These are phyloP conservation scores for Diplodus sargus DNA, from an alignment of 2,797 vertebrate species.

Conservation along the genomic window DNA sequence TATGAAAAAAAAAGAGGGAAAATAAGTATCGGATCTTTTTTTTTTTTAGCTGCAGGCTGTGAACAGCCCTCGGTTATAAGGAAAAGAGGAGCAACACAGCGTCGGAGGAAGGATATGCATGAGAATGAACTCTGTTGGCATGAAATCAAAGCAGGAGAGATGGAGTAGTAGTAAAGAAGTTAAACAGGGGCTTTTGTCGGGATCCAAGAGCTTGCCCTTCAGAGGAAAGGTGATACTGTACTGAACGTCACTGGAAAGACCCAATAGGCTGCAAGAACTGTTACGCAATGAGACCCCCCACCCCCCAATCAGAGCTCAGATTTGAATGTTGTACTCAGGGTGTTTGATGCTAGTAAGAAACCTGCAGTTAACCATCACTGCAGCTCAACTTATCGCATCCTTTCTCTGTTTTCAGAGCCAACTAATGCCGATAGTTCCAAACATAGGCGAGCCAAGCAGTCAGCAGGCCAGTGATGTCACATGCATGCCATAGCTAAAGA, in stretches of 20 bases:
- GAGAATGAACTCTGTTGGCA: slow-evolving; percentile 5
- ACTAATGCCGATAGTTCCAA: slow-evolving; percentile 40
- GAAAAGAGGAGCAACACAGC: neutral
- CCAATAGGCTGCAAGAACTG: slow-evolving; percentile 17
- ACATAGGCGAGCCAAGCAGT: slow-evolving; percentile 51
- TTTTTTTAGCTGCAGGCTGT: slow-evolving; percentile 26
- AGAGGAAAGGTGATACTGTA: slow-evolving; percentile 32
- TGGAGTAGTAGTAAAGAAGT: neutral
- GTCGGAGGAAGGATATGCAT: neutral
- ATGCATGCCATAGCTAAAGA: slow-evolving; percentile 50
- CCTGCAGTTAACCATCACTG: neutral
- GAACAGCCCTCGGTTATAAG: neutral
- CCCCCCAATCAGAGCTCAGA: neutral
- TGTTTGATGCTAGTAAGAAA: slow-evolving; percentile 1
- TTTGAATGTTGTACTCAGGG: neutral
- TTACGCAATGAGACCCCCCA: slow-evolving; percentile 31
- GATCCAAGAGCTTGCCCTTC: slow-evolving; percentile 36
- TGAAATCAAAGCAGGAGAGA: slow-evolving; percentile 13
- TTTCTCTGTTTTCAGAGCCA: slow-evolving; percentile 17
- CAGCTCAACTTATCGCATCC: slow-evolving; percentile 4
- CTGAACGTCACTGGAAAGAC: slow-evolving; percentile 4
- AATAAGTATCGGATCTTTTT: slow-evolving; percentile 6
- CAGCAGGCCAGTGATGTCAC: slow-evolving; percentile 64
- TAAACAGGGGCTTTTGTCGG: neutral
- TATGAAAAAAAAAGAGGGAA: slow-evolving; percentile 16